A percentile compares a stretch with the other conserved stretches of the same genome.
These are phyloP conservation scores for Phaethornis superciliosus DNA, from an alignment of 2,113 vertebrate species.

Conservation along the genomic window DNA sequence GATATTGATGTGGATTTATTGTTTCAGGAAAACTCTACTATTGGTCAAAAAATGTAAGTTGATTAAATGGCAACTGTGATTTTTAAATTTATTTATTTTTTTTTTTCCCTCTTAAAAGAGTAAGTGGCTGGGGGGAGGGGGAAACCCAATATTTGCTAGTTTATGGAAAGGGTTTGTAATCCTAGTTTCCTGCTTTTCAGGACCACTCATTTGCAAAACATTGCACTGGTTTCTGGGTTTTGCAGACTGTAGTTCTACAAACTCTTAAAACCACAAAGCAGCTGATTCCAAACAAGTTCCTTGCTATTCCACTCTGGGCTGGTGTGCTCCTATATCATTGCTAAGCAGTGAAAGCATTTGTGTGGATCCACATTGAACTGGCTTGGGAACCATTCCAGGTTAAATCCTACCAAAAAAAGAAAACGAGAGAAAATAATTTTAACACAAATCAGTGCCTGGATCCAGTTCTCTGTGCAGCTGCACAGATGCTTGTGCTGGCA, in stretches of 20 bases:
- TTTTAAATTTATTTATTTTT: too few relatives aligned
- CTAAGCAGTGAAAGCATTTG: neutral
- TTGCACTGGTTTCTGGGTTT: neutral
- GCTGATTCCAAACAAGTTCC: neutral
- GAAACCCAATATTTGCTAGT: neutral
- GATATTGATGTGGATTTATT: slow-evolving; percentile 95
- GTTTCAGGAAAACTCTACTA: slow-evolving; percentile 99
- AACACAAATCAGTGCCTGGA: slow-evolving; percentile 37
- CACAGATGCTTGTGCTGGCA: slow-evolving; percentile 60
- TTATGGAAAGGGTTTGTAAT: neutral
- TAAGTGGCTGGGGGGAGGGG: accelerated
- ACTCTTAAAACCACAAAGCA: neutral
- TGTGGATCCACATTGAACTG: neutral
- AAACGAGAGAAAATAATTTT: neutral
- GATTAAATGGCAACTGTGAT: neutral
- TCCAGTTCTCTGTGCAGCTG: slow-evolving; percentile 33
- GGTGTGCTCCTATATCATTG: neutral
- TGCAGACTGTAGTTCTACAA: neutral
- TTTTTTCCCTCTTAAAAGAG: neutral
- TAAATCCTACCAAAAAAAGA: neutral
- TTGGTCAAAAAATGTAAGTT: slow-evolving; percentile 97
- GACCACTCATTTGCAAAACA: neutral
- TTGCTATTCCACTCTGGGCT: neutral
- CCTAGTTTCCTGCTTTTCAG: neutral
- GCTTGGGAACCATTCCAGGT: neutral